These are phyloP conservation scores for Pterostichus madidus DNA, from an alignment of 2,888 invertebrate genomes.

Conservation along the genomic window DNA sequence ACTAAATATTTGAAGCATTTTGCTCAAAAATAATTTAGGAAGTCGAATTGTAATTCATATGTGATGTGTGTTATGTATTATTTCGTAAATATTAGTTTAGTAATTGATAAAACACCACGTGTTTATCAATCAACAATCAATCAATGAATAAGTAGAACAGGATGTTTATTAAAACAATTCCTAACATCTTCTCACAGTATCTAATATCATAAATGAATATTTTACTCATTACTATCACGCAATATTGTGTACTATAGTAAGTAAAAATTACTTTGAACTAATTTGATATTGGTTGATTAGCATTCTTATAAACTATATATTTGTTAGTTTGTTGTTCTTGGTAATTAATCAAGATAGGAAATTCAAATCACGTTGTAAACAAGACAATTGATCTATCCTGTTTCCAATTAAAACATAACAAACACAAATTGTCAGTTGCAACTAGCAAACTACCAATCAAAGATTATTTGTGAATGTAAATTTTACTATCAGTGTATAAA, in stretches of 20 bases:
- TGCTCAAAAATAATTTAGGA: too few species aligned
- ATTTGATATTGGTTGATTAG: not conserved
- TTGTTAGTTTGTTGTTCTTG: not conserved
- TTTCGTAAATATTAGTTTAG: slow-evolving; percentile 10
- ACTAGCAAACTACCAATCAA: not conserved
- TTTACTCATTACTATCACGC: slow-evolving; percentile 1
- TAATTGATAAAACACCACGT: slow-evolving; percentile 16
- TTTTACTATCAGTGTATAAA: slow-evolving; percentile 20
- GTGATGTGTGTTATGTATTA: not conserved
- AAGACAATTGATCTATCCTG: slow-evolving; percentile 36
- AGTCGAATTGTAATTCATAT: too few species aligned
- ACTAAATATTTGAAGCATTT: too few species aligned
- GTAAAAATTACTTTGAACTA: not conserved
- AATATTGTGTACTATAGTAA: not conserved
- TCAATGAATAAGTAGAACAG: slow-evolving; percentile 17
- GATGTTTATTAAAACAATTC: slow-evolving; percentile 34
- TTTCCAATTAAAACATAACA: slow-evolving; percentile 25
- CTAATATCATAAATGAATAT: slow-evolving; percentile 9
- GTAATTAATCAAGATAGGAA: slow-evolving; percentile 30
- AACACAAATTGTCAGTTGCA: not conserved
- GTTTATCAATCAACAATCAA: slow-evolving; percentile 11
- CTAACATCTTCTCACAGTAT: not conserved
- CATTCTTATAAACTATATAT: not conserved
- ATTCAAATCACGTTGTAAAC: slow-evolving; percentile 15
- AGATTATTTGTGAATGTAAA: slow-evolving; percentile 8